Evolutionary conservation across 2,797 vertebrate species (phyloP).

Genomic region (Ctenopoma kingsleyae): DNA sequence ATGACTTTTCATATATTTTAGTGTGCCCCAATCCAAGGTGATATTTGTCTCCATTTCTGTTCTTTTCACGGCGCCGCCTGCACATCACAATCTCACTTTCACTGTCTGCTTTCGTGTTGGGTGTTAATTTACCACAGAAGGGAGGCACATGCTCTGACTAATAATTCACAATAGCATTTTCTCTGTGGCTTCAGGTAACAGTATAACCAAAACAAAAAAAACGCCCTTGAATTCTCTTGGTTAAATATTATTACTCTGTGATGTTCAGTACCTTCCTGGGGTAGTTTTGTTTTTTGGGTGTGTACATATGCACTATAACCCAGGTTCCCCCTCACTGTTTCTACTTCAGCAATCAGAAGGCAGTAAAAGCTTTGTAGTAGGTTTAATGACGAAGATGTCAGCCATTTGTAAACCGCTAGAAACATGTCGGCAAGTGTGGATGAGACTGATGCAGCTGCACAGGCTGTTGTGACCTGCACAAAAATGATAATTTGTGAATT

Average conservation of each 20-base stretch:
- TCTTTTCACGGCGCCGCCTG: conserved; percentile 5
- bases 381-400: neutral
- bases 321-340: neutral
- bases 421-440: neutral
- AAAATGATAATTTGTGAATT: too few relatives aligned
- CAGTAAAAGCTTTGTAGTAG: neutral
- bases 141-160: conserved; percentile 37
- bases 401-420: too few relatives aligned
- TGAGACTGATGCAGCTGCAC: neutral
- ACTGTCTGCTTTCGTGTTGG: conserved; percentile 20
- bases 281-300: neutral
- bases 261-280: neutral
- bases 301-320: neutral
- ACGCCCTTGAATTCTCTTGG: neutral
- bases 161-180: conserved; percentile 42
- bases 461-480: too few relatives aligned
- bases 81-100: conserved; percentile 36
- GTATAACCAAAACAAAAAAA: neutral
- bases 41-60: conserved; percentile 1
- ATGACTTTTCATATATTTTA: conserved; percentile 30
- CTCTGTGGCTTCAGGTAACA: conserved; percentile 16
- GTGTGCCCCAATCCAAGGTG: conserved; percentile 13
- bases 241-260: neutral
- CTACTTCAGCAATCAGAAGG: neutral
- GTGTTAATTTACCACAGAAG: conserved; percentile 47